Evolutionary conservation across 1,140 invertebrate genomes (phyloP), one percentile per base, ranked within the genome.

Genomic region (Pristionchus pacificus): DNA sequence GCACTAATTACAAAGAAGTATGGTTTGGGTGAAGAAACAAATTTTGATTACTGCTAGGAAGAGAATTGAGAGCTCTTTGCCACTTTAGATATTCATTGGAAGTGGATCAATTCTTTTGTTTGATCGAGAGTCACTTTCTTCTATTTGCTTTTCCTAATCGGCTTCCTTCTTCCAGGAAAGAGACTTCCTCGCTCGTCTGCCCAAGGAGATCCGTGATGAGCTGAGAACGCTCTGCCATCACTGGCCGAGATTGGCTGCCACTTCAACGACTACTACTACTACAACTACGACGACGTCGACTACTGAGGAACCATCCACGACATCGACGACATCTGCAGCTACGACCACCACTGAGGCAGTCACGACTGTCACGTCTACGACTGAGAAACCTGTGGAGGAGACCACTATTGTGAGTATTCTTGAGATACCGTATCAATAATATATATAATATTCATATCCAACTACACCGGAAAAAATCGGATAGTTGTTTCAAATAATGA

Each of bases 191-290:
- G 74, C 81, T 25, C 62, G 60, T 27, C 70, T 81, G 2, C 65
- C 80, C n/a, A 74, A 71, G 32, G 81, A 81, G 67, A 72, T 81
- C 57, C 79, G 79, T 29, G 72, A 68, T 14, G 80, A 81, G 70
- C 74, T 83, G 24, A 74, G 72, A 25, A 61, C 76, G 28, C 77
- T 83, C 30, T 83, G 77, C 64, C 70, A 57, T 60, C 83, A 38
- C 49, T 66, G 49, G 19, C 64, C 28, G 31, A 38, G 57, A 27
- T 59, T 68, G 60, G 55, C 57, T 15, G n/a, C 33, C 14, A 49
- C 59, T 1, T 55, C 71, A 6, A 68, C 65, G 10, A 69, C 60
- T 57, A 70, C 65, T 1, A 38, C 71, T 24, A 62, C 72, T 14
- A 70, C 31, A 2, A 59, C 71, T 0, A 72, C 71, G 2, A 72